phyloP scores from a whole-genome alignment of 2,113 vertebrate genomes.

The Ibidorhyncha struthersii region DNA sequence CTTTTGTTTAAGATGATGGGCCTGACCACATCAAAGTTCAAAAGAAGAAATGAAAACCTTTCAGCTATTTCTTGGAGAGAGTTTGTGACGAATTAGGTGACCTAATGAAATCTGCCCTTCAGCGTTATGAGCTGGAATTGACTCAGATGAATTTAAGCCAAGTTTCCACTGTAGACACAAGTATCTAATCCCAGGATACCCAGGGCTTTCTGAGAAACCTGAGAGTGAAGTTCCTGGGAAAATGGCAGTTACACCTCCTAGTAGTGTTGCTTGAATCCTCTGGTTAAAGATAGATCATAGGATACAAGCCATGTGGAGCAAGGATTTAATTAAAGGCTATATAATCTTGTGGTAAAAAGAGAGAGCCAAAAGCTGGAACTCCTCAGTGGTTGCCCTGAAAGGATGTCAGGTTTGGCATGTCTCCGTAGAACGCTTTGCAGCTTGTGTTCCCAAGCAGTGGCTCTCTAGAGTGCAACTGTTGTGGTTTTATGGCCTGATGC shows the following conservation, averaged over 20 bases:
- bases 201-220: neutral
- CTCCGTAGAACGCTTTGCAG: neutral
- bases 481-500: neutral
- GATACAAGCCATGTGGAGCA: neutral
- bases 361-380: neutral
- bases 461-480: neutral
- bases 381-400: neutral
- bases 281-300: neutral
- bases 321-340: neutral
- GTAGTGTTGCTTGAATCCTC: neutral
- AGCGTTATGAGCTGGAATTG: neutral
- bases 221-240: neutral
- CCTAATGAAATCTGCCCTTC: neutral
- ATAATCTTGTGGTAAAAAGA: neutral
- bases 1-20: neutral
- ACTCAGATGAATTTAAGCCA: neutral
- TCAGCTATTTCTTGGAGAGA: neutral
- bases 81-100: neutral
- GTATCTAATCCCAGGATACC: neutral
- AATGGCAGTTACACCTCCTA: neutral
- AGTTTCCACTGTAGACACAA: neutral
- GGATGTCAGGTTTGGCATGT: neutral
- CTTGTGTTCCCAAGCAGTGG: neutral
- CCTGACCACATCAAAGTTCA: neutral
- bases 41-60: neutral